Percentiles rank a stretch among this genome's conserved stretches.
These are phyloP conservation scores for Formicarius rufipectus DNA, from an alignment of 2,113 vertebrate genomes.

Conservation along the genomic window DNA sequence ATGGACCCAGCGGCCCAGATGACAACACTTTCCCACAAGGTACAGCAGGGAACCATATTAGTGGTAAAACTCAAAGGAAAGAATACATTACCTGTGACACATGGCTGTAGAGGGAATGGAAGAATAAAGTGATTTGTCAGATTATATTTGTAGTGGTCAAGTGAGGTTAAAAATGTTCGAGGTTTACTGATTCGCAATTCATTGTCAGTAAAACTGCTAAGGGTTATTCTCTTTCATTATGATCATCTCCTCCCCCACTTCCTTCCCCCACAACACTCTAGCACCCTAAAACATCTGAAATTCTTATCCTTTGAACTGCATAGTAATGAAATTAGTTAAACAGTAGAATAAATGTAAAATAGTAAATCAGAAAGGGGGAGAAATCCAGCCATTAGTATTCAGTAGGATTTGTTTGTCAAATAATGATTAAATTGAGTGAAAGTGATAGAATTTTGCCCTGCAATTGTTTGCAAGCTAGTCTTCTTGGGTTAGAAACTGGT, in stretches of 20 bases:
- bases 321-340: not conserved
- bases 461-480: not conserved
- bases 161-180: not conserved
- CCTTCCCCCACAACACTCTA: rapidly evolving
- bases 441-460: not conserved
- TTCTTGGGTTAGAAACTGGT: not conserved
- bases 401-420: not conserved
- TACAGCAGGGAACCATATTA: not conserved
- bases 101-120: not conserved
- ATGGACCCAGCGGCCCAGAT: slow-evolving; percentile 1
- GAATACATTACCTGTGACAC: not conserved
- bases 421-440: not conserved
- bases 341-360: not conserved
- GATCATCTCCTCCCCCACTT: not conserved
- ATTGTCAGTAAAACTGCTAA: not conserved
- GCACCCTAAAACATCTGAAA: not conserved
- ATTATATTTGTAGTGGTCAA: not conserved
- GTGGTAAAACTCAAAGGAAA: not conserved
- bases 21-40: slow-evolving; percentile 10
- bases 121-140: not conserved
- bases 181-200: not conserved
- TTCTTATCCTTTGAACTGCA: not conserved
- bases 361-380: not conserved
- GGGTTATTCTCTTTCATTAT: not conserved
- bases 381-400: not conserved